phyloP scores from a whole-genome alignment of 2,888 invertebrate genomes.

The Lydus trimaculatus region DNA sequence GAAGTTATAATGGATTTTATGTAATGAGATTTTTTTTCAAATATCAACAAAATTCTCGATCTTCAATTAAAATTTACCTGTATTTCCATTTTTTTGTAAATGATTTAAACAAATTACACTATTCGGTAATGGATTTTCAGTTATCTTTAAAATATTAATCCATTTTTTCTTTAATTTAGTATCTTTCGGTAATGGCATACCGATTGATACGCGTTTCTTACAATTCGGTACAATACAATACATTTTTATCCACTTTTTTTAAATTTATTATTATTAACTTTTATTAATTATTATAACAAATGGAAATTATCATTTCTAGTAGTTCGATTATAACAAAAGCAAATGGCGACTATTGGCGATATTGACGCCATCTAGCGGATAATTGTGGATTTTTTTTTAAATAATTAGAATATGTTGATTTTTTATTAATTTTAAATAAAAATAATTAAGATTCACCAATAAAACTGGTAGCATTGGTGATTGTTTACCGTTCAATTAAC shows the following conservation, averaged over 20 bases:
- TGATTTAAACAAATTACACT: constrained; percentile 53
- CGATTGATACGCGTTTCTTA: constrained; percentile 41
- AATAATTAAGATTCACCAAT: too few relatives aligned
- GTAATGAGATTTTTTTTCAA: neutral
- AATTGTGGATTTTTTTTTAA: too few relatives aligned
- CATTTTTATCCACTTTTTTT: constrained; percentile 7
- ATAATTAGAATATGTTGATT: too few relatives aligned
- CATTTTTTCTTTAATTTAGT: constrained; percentile 43
- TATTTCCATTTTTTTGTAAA: constrained; percentile 39
- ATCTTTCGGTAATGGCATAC: constrained; percentile 50
- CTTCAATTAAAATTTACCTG: constrained; percentile 7
- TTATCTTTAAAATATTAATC: constrained; percentile 45
- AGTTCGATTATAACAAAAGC: neutral
- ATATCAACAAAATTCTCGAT: neutral
- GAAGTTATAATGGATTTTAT: neutral
- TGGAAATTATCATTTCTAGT: neutral
- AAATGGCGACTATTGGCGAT: neutral
- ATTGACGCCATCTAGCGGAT: neutral
- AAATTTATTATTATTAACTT: too few relatives aligned
- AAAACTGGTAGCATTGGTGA: too few relatives aligned
- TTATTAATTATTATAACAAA: neutral
- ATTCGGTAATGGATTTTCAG: constrained; percentile 31
- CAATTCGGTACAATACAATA: constrained; percentile 53
- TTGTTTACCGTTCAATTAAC: too few relatives aligned
- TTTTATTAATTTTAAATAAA: too few relatives aligned